A percentile compares a stretch with the other conserved stretches of the same genome.
Conservation (phyloP, 2,113 vertebrate genomes). For the Elephantulus edwardii region DNA sequence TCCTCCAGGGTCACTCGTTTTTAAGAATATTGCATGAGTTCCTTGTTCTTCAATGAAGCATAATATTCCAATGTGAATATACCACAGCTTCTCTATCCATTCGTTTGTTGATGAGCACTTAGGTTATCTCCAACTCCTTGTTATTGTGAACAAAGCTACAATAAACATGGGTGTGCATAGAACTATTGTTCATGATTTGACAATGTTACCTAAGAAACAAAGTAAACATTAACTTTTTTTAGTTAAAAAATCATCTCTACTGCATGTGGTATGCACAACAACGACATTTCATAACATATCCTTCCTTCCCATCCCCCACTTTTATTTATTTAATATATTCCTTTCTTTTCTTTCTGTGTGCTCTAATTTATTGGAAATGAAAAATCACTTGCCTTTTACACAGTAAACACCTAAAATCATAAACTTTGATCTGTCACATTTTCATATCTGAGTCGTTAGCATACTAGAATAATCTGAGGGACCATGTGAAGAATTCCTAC, state of each 20-base stretch:
- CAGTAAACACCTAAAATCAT: background rate
- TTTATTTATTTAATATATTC: background rate
- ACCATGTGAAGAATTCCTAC: background rate
- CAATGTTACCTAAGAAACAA: background rate
- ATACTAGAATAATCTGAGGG: background rate
- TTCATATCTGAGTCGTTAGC: background rate
- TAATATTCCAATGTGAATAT: no score
- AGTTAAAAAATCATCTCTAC: no score
- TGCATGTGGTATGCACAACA: no score
- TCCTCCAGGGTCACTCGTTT: no score
- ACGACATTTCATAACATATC: background rate
- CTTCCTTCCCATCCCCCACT: background rate
- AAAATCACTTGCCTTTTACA: background rate
- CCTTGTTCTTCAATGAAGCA: no score
- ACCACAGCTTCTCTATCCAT: no score
- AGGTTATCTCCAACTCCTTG: no score
- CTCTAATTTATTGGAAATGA: background rate
- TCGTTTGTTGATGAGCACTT: no score
- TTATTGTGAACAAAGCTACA: no score
- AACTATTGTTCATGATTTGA: background rate
- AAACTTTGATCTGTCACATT: background rate
- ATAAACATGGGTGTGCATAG: no score
- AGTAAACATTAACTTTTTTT: background rate
- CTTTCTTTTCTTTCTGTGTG: background rate
- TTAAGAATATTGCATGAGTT: no score